These are phyloP conservation scores for Tinea pellionella DNA, from an alignment of 2,888 invertebrate genomes.

Conservation along the genomic window DNA sequence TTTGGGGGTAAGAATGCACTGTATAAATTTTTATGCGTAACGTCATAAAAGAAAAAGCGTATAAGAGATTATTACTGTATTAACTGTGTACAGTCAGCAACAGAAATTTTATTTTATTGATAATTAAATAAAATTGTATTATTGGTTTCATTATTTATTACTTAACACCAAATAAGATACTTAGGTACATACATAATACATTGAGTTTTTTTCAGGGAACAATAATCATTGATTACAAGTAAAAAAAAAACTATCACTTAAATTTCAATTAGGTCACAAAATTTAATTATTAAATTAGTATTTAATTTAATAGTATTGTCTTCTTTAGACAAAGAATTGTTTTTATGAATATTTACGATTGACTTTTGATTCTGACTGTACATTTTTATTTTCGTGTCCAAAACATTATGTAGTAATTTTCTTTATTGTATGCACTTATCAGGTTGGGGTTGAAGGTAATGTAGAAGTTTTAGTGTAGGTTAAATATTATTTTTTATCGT, in stretches of 20 bases:
- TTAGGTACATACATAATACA: too few species aligned
- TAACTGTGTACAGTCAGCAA: neutral
- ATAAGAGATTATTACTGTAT: slow-evolving; percentile 12
- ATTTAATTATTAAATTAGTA: too few species aligned
- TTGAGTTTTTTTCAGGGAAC: too few species aligned
- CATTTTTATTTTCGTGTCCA: neutral
- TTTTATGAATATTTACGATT: neutral
- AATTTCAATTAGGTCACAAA: too few species aligned
- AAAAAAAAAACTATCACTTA: too few species aligned
- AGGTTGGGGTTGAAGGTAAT: neutral
- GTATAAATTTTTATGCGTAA: slow-evolving; percentile 16
- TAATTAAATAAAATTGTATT: neutral
- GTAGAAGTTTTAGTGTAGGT: neutral
- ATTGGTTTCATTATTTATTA: neutral
- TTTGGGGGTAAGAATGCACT: slow-evolving; percentile 1
- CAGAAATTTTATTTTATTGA: neutral
- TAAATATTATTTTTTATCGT: neutral
- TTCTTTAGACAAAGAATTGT: too few species aligned
- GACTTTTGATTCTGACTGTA: neutral
- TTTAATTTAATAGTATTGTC: too few species aligned
- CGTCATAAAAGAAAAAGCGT: slow-evolving; percentile 11
- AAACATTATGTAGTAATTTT: neutral
- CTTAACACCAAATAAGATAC: too few species aligned
- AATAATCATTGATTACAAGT: too few species aligned
- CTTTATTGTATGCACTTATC: neutral